Conservation (phyloP, 2,888 invertebrate species). For the Phania funesta region DNA sequence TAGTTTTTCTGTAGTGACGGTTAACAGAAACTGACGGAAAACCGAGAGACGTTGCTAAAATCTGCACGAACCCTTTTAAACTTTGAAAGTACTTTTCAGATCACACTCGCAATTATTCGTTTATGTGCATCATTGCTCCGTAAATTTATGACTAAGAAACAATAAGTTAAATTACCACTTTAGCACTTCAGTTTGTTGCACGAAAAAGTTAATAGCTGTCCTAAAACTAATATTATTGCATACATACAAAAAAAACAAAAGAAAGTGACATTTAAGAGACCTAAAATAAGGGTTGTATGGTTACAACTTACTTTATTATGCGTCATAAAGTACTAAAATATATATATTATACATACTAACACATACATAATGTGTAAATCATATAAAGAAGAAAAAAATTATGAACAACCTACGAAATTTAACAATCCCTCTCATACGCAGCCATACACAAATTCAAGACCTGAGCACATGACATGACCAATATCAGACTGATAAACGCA, state of each 20-base stretch:
- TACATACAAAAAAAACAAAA: conserved; percentile 1
- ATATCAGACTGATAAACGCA: conserved; percentile 22
- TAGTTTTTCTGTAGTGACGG: no score
- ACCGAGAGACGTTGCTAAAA: no score
- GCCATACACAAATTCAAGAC: not conserved
- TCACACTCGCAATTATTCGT: no score
- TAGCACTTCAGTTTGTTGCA: conserved; percentile 69
- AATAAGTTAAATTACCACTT: conserved; percentile 77
- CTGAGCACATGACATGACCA: conserved; percentile 20
- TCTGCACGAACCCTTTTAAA: no score
- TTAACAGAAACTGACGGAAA: no score
- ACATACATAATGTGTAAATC: not conserved
- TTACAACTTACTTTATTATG: not conserved
- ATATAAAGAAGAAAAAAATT: not conserved
- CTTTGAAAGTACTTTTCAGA: not conserved
- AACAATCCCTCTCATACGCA: not conserved
- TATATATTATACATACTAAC: not conserved
- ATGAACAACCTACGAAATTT: not conserved
- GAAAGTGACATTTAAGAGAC: conserved; percentile 14
- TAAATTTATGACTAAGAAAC: conserved; percentile 73
- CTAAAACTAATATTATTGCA: not conserved
- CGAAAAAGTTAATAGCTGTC: no score
- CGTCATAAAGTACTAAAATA: conserved; percentile 5
- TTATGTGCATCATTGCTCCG: not conserved
- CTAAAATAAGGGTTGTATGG: no score